phyloP scores from a whole-genome alignment of 2,113 vertebrate genomes.

The Ammodytes dubius region DNA sequence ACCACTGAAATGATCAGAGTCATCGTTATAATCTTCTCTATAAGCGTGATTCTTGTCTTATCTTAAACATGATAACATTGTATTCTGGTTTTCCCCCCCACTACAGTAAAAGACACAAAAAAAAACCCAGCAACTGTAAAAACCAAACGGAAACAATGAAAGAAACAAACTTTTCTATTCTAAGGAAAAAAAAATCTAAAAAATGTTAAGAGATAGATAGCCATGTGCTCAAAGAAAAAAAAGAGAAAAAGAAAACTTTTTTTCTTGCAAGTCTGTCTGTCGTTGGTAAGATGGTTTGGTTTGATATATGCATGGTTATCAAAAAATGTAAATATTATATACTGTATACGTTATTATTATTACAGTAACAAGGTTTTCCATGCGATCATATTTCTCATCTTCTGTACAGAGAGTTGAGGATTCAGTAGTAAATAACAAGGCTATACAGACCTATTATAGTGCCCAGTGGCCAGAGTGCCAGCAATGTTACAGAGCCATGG shows the following conservation, averaged over 20 bases:
- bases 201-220: slow-evolving; percentile 69
- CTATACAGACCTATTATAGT: slow-evolving; percentile 85
- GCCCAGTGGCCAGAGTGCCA: slow-evolving; percentile 76
- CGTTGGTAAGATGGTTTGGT: slow-evolving; percentile 72
- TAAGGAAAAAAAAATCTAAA: slow-evolving; percentile 66
- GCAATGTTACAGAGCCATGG: slow-evolving; percentile 64
- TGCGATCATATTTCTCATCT: slow-evolving; percentile 86
- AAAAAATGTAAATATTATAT: slow-evolving; percentile 88
- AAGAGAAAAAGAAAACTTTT: slow-evolving; percentile 46
- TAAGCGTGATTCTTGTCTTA: slow-evolving; percentile 72
- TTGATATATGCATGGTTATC: slow-evolving; percentile 71
- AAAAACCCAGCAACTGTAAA: slow-evolving; percentile 85
- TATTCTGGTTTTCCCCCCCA: slow-evolving; percentile 50
- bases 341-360: slow-evolving; percentile 94
- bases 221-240: slow-evolving; percentile 68
- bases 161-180: slow-evolving; percentile 78
- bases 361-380: slow-evolving; percentile 90
- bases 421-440: slow-evolving; percentile 93
- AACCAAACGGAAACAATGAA: slow-evolving; percentile 77
- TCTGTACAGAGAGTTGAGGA: slow-evolving; percentile 89
- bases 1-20: slow-evolving; percentile 66
- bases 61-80: slow-evolving; percentile 64
- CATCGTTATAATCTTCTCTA: slow-evolving; percentile 48
- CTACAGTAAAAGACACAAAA: slow-evolving; percentile 83
- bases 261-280: slow-evolving; percentile 61